Conservation (phyloP, 2,888 invertebrate genomes). For the Drosophila paramelanica region DNA sequence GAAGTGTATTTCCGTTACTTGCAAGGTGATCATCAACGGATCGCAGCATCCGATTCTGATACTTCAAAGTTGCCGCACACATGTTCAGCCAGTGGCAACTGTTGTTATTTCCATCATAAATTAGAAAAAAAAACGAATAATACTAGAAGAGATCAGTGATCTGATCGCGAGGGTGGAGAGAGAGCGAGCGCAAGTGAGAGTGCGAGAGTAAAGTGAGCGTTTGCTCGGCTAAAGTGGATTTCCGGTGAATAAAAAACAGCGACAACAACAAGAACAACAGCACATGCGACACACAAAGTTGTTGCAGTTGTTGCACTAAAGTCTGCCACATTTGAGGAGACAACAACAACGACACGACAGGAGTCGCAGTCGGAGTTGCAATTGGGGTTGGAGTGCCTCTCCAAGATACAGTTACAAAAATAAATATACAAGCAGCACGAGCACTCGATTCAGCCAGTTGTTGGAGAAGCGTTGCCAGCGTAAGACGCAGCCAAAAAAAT, state of each 20-base stretch:
- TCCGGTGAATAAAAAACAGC: constrained; percentile 77
- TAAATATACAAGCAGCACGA: constrained; percentile 56
- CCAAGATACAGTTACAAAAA: constrained; percentile 56
- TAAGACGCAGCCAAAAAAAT: constrained; percentile 27
- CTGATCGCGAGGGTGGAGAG: constrained; percentile 30
- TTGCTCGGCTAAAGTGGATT: constrained; percentile 79
- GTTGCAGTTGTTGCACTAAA: constrained; percentile 6
- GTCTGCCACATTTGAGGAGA: no score
- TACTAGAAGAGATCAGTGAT: constrained; percentile 61
- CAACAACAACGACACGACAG: neutral
- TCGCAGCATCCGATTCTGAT: constrained; percentile 55
- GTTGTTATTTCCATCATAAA: constrained; percentile 65
- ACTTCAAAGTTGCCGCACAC: constrained; percentile 66
- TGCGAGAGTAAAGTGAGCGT: constrained; percentile 29
- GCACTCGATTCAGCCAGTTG: constrained; percentile 53
- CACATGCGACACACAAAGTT: constrained; percentile 47
- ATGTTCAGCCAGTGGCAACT: constrained; percentile 54
- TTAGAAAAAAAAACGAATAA: constrained; percentile 42
- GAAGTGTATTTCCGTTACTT: constrained; percentile 66
- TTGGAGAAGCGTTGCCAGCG: constrained; percentile 25
- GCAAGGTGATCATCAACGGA: constrained; percentile 71
- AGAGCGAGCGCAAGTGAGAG: constrained; percentile 11
- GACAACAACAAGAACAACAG: constrained; percentile 62
- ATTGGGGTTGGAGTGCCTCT: constrained; percentile 37
- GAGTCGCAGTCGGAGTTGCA: constrained; percentile 3